Evolutionary conservation across 2,888 invertebrate genomes (phyloP).

Genomic region (Syrphus vitripennis): DNA sequence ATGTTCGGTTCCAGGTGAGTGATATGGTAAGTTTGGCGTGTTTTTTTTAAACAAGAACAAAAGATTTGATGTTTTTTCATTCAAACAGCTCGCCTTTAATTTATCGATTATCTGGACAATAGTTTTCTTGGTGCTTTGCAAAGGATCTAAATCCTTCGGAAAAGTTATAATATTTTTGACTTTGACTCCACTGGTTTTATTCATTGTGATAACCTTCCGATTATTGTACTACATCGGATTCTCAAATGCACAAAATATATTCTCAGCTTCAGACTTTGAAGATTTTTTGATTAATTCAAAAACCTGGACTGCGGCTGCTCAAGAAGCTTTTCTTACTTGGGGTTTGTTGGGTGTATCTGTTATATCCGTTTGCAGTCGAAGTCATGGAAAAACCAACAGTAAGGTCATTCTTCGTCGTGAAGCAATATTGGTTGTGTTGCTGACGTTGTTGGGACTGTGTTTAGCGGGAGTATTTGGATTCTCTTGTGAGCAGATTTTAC

Average conservation of each 20-base stretch:
- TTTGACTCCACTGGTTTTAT: slow-evolving; percentile 89
- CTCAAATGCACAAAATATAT: slow-evolving; percentile 83
- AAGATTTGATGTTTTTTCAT: slow-evolving; percentile 48
- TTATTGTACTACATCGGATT: slow-evolving; percentile 77
- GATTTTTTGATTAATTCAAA: slow-evolving; percentile 91
- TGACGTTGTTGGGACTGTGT: slow-evolving; percentile 89
- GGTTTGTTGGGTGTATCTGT: slow-evolving; percentile 84
- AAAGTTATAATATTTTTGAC: slow-evolving; percentile 87
- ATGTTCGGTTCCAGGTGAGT: slow-evolving; percentile 78
- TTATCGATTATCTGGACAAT: slow-evolving; percentile 95
- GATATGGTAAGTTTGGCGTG: slow-evolving; percentile 76
- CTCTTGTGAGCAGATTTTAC: slow-evolving; percentile 90
- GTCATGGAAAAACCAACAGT: slow-evolving; percentile 73
- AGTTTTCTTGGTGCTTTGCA: slow-evolving; percentile 92
- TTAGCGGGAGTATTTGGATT: slow-evolving; percentile 91
- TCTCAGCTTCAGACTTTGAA: slow-evolving; percentile 90
- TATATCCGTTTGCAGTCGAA: slow-evolving; percentile 78
- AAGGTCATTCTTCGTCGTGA: slow-evolving; percentile 82
- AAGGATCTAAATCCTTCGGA: slow-evolving; percentile 86
- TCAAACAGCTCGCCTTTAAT: slow-evolving; percentile 93
- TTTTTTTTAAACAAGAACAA: background rate
- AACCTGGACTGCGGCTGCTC: slow-evolving; percentile 94
- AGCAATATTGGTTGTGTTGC: slow-evolving; percentile 85
- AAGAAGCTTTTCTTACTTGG: slow-evolving; percentile 92
- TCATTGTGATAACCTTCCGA: slow-evolving; percentile 77